phyloP scores from a whole-genome alignment of 2,113 vertebrate genomes.

The Seriola aureovittata region DNA sequence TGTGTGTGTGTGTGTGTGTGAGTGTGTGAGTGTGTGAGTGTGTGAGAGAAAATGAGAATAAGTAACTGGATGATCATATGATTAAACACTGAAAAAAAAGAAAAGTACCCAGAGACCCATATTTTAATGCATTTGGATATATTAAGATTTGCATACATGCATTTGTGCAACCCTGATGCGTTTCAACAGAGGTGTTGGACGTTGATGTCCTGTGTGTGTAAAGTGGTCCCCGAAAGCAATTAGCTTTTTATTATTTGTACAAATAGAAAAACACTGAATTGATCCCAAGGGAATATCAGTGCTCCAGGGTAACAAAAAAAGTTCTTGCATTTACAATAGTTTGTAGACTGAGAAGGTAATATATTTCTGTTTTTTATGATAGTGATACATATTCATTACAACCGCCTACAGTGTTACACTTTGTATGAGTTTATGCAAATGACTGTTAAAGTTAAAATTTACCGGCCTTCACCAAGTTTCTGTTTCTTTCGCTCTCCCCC shows the following conservation, averaged over 20 bases:
- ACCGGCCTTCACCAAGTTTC: slow-evolving; percentile 30
- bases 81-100: background rate
- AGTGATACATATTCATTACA: slow-evolving; percentile 63
- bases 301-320: background rate
- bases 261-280: slow-evolving; percentile 15
- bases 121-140: background rate
- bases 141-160: background rate
- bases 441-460: slow-evolving; percentile 18
- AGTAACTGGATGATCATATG: background rate
- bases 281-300: slow-evolving; percentile 3
- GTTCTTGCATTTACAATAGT: background rate
- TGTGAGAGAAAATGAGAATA: background rate
- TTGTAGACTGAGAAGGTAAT: background rate
- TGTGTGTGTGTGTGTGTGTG: background rate
- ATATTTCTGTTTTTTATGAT: slow-evolving; percentile 12
- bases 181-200: background rate
- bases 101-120: background rate
- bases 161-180: background rate
- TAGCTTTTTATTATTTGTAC: background rate
- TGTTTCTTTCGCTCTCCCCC: slow-evolving; percentile 18
- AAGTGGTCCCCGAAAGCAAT: background rate
- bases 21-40: background rate
- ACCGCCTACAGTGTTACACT: slow-evolving; percentile 49
- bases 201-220: background rate
- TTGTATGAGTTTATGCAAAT: slow-evolving; percentile 58